A percentile compares a stretch with the other conserved stretches of the same genome.
These are phyloP conservation scores for Drosophila acutilabella DNA, from an alignment of 2,888 invertebrate genomes.

Conservation along the genomic window DNA sequence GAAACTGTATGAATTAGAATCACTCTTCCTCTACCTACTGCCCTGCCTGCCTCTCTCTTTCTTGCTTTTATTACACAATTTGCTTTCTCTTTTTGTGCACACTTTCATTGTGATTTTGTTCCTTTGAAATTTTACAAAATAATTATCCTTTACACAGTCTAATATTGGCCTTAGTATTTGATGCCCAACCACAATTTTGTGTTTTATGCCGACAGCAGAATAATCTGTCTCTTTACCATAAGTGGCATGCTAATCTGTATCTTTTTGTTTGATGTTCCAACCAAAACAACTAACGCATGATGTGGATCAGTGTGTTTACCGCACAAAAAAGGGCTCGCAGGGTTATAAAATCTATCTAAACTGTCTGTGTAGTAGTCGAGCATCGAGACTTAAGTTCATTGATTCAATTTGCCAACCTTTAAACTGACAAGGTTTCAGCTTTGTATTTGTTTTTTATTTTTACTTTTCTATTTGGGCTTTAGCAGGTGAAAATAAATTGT, in stretches of 20 bases:
- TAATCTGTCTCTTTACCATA: conserved; percentile 2
- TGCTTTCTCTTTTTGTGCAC: conserved; percentile 18
- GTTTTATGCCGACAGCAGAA: neutral
- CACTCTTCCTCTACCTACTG: neutral
- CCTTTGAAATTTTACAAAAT: conserved; percentile 50
- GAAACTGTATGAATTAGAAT: conserved; percentile 52
- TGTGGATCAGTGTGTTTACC: neutral
- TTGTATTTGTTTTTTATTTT: neutral
- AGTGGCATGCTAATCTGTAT: conserved; percentile 1
- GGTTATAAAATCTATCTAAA: neutral
- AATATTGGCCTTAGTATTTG: conserved; percentile 25
- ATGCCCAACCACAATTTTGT: neutral
- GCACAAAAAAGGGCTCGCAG: neutral
- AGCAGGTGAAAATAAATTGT: conserved; percentile 55
- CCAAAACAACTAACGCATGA: neutral
- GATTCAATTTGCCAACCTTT: conserved; percentile 2
- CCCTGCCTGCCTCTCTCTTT: neutral
- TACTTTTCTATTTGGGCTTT: conserved; percentile 11
- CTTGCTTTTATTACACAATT: conserved; percentile 4
- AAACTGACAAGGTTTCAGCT: conserved; percentile 10
- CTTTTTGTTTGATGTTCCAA: conserved; percentile 1
- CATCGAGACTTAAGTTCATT: neutral
- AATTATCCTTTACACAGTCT: conserved; percentile 52
- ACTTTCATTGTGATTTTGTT: conserved; percentile 15
- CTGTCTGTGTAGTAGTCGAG: neutral